These are phyloP conservation scores for Tigriopus japonicus DNA, from an alignment of 1,140 invertebrate genomes.

Conservation along the genomic window DNA sequence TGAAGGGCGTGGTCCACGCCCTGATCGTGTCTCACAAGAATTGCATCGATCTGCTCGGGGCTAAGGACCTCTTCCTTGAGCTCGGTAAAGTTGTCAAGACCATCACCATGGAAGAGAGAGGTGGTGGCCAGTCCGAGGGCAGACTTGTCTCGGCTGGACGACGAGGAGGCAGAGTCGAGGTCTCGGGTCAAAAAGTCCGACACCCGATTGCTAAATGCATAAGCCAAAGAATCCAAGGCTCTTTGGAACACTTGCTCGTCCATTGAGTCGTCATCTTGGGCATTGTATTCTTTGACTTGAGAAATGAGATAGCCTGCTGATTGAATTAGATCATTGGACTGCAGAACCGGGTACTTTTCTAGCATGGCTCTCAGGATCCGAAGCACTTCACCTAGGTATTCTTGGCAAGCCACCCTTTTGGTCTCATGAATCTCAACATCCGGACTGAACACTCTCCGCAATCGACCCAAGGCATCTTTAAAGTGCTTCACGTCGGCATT, in stretches of 20 bases:
- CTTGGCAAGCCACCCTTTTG: conserved; percentile 28
- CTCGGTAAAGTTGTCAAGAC: conserved; percentile 11
- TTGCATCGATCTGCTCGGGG: conserved; percentile 24
- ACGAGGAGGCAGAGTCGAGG: conserved; percentile 23
- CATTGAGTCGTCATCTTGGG: conserved; percentile 20
- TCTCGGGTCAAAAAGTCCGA: conserved; percentile 37
- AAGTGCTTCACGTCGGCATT: conserved; percentile 33
- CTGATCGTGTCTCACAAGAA: conserved; percentile 25
- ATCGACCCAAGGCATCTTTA: conserved; percentile 31
- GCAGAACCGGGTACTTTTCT: conserved; percentile 31
- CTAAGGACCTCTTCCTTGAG: conserved; percentile 17
- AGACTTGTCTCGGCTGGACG: conserved; percentile 24
- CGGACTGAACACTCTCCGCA: conserved; percentile 28
- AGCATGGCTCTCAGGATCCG: conserved; percentile 30
- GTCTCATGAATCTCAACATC: conserved; percentile 27
- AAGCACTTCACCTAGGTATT: conserved; percentile 32
- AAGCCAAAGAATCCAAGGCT: conserved; percentile 32
- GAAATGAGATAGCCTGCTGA: conserved; percentile 31
- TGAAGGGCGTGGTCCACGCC: conserved; percentile 33
- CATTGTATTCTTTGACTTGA: conserved; percentile 27
- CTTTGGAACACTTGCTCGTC: conserved; percentile 29
- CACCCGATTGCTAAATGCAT: conserved; percentile 35
- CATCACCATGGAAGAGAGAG: conserved; percentile 10
- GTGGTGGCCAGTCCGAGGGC: conserved; percentile 24
- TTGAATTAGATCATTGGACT: conserved; percentile 32